These are phyloP conservation scores for Otis tarda DNA, from an alignment of 2,113 vertebrate species.

Conservation along the genomic window DNA sequence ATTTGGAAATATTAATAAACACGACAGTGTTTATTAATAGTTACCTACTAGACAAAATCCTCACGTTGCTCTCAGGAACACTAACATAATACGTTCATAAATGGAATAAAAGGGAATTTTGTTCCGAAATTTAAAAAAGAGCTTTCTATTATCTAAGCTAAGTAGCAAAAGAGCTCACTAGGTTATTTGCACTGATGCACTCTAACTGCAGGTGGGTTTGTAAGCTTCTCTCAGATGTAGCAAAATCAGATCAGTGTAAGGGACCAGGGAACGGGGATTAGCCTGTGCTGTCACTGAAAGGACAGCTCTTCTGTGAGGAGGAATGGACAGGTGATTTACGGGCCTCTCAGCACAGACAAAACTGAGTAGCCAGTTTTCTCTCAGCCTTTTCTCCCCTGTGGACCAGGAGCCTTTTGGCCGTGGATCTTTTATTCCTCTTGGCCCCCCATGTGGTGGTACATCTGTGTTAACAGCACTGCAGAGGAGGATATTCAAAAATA, in stretches of 20 bases:
- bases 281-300: background rate
- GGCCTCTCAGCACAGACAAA: background rate
- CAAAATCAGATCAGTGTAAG: background rate
- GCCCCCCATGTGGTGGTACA: accelerated
- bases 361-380: background rate
- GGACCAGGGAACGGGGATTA: background rate
- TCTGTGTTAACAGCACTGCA: background rate
- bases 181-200: background rate
- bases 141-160: background rate
- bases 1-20: slow-evolving; percentile 38
- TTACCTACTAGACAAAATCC: background rate
- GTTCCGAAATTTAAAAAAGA: background rate
- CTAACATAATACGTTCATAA: accelerated
- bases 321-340: background rate
- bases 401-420: background rate
- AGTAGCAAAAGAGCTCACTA: background rate
- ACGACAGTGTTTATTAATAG: background rate
- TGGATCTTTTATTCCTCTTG: background rate
- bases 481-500: background rate
- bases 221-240: background rate
- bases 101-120: background rate
- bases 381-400: background rate
- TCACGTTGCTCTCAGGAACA: background rate
- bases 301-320: background rate
- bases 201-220: background rate